Evolutionary conservation across 1,140 invertebrate species (phyloP).

Genomic region (Asbolus verrucosus): DNA sequence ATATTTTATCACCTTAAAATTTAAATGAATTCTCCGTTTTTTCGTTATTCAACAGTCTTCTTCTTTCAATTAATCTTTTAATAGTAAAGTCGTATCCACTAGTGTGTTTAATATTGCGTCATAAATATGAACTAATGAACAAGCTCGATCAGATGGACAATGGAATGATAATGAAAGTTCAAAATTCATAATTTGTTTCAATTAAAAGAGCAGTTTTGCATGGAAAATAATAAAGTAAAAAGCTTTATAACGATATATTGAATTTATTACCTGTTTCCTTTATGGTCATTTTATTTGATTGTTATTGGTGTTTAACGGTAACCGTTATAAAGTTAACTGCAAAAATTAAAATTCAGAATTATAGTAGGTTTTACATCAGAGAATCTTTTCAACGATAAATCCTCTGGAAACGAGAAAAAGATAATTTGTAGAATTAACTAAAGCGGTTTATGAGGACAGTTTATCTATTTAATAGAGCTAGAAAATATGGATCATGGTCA

Average conservation of each 20-base stretch:
- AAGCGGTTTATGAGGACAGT: background rate
- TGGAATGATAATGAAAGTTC: too few species aligned
- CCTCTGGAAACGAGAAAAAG: too few species aligned
- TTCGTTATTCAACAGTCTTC: too few species aligned
- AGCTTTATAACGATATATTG: background rate
- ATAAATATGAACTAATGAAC: too few species aligned
- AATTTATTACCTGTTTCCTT: conserved; percentile 7
- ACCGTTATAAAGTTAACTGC: background rate
- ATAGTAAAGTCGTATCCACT: too few species aligned
- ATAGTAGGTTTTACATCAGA: background rate
- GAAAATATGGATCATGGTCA: conserved; percentile 1
- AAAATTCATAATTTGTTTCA: background rate
- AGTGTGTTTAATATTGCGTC: too few species aligned
- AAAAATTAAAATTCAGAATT: conserved; percentile 11
- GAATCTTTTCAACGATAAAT: conserved; percentile 3
- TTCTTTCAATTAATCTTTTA: too few species aligned
- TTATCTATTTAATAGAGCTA: background rate
- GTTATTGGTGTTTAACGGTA: conserved; percentile 13
- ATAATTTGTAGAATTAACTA: too few species aligned
- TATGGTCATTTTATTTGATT: conserved; percentile 6
- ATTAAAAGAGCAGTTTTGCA: background rate
- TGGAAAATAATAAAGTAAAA: background rate
- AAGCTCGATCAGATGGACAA: too few species aligned
- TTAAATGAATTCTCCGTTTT: too few species aligned
- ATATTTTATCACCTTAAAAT: too few species aligned